Conservation (phyloP, 2,113 vertebrate species). For the Tichodroma muraria region DNA sequence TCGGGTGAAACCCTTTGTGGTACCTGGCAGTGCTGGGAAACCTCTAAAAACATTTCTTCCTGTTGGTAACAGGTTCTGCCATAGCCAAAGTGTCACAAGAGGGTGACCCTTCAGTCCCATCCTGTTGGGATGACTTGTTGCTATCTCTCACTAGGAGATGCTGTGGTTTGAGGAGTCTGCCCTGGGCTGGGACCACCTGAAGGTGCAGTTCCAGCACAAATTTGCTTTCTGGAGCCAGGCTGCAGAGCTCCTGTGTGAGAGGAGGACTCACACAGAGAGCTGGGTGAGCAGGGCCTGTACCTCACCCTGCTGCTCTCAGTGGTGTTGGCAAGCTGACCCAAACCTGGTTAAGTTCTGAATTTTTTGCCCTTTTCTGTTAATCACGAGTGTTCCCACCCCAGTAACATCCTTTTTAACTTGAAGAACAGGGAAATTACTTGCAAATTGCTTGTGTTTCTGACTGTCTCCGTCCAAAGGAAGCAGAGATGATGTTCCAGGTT, state of each 20-base stretch:
- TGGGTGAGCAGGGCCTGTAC: background rate
- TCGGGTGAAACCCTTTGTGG: background rate
- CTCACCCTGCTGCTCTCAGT: no score
- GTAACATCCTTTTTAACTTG: background rate
- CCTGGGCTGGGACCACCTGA: no score
- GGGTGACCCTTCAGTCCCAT: background rate
- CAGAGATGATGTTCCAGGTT: background rate
- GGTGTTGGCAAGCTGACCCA: background rate
- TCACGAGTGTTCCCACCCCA: background rate
- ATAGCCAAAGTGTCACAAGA: background rate
- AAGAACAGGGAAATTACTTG: background rate
- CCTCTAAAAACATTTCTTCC: background rate
- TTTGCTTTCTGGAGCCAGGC: background rate
- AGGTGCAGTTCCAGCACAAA: background rate
- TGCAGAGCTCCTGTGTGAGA: background rate
- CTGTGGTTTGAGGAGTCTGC: background rate
- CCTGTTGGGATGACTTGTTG: background rate
- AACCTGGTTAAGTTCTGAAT: background rate
- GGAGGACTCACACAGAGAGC: background rate
- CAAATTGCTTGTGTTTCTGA: background rate
- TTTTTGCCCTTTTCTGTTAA: background rate
- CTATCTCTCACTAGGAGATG: fast-evolving
- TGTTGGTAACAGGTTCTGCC: background rate
- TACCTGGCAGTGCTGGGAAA: background rate
- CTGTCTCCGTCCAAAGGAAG: background rate